These are phyloP conservation scores for Cantharis nigra DNA, from an alignment of 2,888 invertebrate genomes.

Conservation along the genomic window DNA sequence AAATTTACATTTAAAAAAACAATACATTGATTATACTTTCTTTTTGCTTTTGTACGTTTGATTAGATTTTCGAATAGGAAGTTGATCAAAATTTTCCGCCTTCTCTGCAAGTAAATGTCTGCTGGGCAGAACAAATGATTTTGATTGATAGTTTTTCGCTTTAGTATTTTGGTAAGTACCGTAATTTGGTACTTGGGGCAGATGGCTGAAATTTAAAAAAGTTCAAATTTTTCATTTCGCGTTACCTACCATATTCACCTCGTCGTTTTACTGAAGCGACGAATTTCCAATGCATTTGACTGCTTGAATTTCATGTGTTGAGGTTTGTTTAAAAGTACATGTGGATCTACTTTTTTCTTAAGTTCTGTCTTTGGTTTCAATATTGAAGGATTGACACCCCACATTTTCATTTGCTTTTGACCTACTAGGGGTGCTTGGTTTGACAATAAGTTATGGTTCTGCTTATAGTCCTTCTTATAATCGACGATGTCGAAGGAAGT, in stretches of 20 bases:
- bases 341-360: background rate
- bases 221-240: background rate
- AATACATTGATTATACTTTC: background rate
- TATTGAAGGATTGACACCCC: slow-evolving; percentile 27
- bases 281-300: background rate
- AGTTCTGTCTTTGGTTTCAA: slow-evolving; percentile 15
- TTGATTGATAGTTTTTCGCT: slow-evolving; percentile 29
- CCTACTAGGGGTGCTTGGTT: slow-evolving; percentile 12
- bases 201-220: slow-evolving; percentile 22
- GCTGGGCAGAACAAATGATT: slow-evolving; percentile 32
- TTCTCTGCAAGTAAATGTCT: background rate
- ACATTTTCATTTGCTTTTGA: slow-evolving; percentile 22
- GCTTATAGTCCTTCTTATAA: slow-evolving; percentile 1
- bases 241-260: slow-evolving; percentile 13
- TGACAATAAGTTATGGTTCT: slow-evolving; percentile 7
- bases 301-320: background rate
- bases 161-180: background rate
- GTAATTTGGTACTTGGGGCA: slow-evolving; percentile 21
- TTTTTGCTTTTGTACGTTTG: background rate
- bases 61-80: background rate
- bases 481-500: slow-evolving; percentile 11
- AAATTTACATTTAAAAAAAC: background rate
- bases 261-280: slow-evolving; percentile 31
- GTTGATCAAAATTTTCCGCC: background rate
- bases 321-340: background rate